Evolutionary conservation across 2,113 vertebrate species (phyloP), one percentile per base, ranked within the genome.

Genomic region (Neogobius melanostomus): DNA sequence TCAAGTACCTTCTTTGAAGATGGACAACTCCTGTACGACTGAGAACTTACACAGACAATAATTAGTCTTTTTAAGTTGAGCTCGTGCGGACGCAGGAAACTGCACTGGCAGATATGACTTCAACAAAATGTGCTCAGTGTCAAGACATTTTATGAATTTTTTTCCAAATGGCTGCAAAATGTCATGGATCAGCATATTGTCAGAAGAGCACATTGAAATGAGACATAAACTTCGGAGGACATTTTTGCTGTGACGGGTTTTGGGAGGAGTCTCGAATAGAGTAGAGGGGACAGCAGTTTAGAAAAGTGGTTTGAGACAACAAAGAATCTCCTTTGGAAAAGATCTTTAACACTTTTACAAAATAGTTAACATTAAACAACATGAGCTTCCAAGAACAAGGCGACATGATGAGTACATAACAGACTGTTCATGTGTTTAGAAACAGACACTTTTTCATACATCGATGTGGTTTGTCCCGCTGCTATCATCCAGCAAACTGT

Each of bases 401-500:
- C 3, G 28, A 36, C 4, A 36, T 36, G 28, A 36, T 36, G 28
- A 36, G 28, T 36, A 2, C 28, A 36, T 36, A 36, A 36, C 28
- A 21, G 21, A 36, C 28, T 36, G 28, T 9, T 42, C 11, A 49
- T 12, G 44, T 60, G 8, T 11, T 66, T 17, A 14, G 21, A 3
- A 8, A 36, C 28, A 43, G 6, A 5, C 12, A 9, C 3, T 6
- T 11, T 8, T 42, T 7, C 14, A 10, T 49, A 15, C 12, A 46
- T 14, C 63, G 46, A 0, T 50, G 1, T 6, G 9, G 42, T 52
- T 75, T 17, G 17, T 47, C 45, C 64, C 9, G 17, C 8, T 7
- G 51, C 8, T 9, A 11, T 88, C 72, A 88, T 21, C 7, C 11
- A 0, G 42, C 60, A 69, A 93, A 91, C 65, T 87, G 66, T 60